phyloP scores from a whole-genome alignment of 2,888 invertebrate genomes.

The Marronus borbonicus region DNA sequence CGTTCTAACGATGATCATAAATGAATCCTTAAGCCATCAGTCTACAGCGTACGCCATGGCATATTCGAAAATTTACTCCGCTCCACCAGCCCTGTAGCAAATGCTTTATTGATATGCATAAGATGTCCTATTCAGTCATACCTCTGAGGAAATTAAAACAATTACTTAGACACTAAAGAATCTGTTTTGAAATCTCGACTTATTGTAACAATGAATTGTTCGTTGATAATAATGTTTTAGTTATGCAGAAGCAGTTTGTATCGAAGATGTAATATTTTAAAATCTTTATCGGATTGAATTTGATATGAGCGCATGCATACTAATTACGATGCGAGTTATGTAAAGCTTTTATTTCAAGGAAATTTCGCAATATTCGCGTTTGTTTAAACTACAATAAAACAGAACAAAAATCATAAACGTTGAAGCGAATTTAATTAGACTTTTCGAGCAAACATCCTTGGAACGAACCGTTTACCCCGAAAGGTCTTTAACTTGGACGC shows the following conservation, averaged over 20 bases:
- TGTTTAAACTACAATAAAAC: neutral
- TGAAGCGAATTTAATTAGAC: too few species aligned
- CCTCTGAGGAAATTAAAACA: slow-evolving; percentile 36
- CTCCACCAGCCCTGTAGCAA: neutral
- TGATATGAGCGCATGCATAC: neutral
- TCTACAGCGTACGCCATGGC: neutral
- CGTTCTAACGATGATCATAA: slow-evolving; percentile 7
- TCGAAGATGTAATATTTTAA: slow-evolving; percentile 11
- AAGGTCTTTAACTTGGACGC: too few species aligned
- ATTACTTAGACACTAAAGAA: slow-evolving; percentile 27
- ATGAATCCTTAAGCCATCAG: neutral
- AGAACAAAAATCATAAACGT: neutral
- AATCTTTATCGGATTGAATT: slow-evolving; percentile 1
- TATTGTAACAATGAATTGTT: neutral
- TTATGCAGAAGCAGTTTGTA: neutral
- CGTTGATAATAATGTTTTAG: neutral
- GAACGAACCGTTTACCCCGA: too few species aligned
- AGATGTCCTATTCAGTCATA: slow-evolving; percentile 23
- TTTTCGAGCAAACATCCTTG: too few species aligned
- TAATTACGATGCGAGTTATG: neutral
- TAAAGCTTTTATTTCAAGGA: neutral
- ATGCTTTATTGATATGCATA: slow-evolving; percentile 5
- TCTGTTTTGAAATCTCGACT: slow-evolving; percentile 31
- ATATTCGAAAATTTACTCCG: slow-evolving; percentile 5
- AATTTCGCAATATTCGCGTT: neutral